A percentile compares a stretch with the other conserved stretches of the same genome.
These are phyloP conservation scores for Aselliscus stoliczkanus DNA, from an alignment of 2,797 vertebrate genomes.

Conservation along the genomic window DNA sequence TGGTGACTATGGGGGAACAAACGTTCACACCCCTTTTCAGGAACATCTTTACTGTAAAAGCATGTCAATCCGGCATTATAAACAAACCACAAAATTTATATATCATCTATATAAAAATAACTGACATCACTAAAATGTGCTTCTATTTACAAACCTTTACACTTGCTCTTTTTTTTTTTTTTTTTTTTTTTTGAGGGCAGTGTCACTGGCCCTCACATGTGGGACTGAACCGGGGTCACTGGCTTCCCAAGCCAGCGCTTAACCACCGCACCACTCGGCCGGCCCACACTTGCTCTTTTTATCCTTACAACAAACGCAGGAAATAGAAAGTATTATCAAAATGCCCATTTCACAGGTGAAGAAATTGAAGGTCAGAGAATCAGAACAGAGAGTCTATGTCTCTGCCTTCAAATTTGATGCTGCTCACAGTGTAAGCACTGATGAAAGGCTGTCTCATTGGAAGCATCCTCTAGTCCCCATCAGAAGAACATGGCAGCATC, in stretches of 20 bases:
- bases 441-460: background rate
- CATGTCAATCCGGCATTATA: background rate
- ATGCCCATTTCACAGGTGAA: background rate
- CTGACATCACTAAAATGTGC: background rate
- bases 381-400: background rate
- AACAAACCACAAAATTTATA: background rate
- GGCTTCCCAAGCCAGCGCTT: too few species aligned
- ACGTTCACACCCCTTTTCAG: background rate
- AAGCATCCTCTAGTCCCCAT: background rate
- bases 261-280: too few species aligned
- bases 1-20: background rate
- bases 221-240: too few species aligned
- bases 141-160: background rate
- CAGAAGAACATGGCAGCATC: background rate
- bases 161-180: background rate
- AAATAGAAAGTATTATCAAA: background rate
- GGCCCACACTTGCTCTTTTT: too few species aligned
- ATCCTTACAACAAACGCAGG: background rate
- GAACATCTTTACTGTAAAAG: background rate
- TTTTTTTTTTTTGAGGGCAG: too few species aligned
- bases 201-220: too few species aligned
- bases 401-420: background rate
- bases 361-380: background rate
- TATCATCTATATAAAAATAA: background rate
- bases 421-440: background rate